A percentile compares a stretch with the other conserved stretches of the same genome.
phyloP scores from a whole-genome alignment of 2,888 invertebrate genomes.

The Tridacna crocea region DNA sequence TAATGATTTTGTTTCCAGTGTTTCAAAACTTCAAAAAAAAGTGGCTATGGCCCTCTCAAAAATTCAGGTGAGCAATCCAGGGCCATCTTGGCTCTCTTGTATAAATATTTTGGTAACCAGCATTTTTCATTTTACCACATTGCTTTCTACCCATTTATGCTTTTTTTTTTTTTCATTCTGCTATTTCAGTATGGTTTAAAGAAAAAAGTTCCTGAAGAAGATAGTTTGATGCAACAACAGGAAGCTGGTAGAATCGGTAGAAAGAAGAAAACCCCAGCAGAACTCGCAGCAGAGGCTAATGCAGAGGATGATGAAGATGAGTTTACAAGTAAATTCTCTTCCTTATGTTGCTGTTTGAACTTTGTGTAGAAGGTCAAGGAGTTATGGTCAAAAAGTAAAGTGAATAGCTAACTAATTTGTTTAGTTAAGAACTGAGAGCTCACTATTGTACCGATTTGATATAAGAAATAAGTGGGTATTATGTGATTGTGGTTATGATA shows the following conservation, averaged over 20 bases:
- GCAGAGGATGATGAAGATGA: slow-evolving; percentile 85
- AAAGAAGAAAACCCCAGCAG: slow-evolving; percentile 99
- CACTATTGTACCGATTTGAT: background rate
- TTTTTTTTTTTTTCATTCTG: background rate
- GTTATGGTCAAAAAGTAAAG: background rate
- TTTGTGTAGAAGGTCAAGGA: slow-evolving; percentile 70
- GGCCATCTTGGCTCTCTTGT: too few species aligned
- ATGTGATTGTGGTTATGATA: too few species aligned
- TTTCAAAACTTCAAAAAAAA: too few species aligned
- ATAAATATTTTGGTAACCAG: too few species aligned
- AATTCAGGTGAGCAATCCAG: too few species aligned
- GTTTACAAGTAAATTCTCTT: slow-evolving; percentile 83
- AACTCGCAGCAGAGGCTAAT: slow-evolving; percentile 97
- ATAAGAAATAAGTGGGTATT: background rate
- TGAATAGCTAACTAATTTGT: slow-evolving; percentile 12
- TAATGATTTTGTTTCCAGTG: too few species aligned
- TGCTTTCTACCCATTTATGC: too few species aligned
- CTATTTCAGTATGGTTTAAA: slow-evolving; percentile 96
- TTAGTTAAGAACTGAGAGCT: background rate
- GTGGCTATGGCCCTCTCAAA: too few species aligned
- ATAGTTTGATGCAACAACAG: slow-evolving; percentile 69
- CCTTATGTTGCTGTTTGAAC: slow-evolving; percentile 81
- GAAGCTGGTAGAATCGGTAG: slow-evolving; percentile 90
- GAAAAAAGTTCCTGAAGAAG: slow-evolving; percentile 88
- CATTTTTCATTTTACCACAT: too few species aligned